Conservation (phyloP, 35 echinoderm and acorn worm genomes). For the Lytechinus pictus region DNA sequence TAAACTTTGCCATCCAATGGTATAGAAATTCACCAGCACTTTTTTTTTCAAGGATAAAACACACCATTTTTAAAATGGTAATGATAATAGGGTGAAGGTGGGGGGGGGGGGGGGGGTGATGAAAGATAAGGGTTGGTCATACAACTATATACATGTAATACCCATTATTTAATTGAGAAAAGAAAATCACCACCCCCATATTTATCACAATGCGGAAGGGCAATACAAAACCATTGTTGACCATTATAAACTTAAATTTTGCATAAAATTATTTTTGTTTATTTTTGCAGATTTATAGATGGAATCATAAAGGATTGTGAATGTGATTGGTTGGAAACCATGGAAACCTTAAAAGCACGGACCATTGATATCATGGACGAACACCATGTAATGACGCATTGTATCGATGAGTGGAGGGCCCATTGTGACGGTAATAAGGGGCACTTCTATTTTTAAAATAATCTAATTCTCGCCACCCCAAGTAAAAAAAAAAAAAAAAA, state of each 20-base stretch:
- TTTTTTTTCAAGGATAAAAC: too few species aligned
- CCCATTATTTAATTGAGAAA: too few species aligned
- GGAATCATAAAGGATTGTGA: background rate
- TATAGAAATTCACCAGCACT: too few species aligned
- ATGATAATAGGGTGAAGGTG: too few species aligned
- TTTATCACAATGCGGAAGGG: too few species aligned
- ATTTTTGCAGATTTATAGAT: background rate
- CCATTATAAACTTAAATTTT: background rate
- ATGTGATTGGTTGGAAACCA: slow-evolving; percentile 12
- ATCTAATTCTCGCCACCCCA: background rate
- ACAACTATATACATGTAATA: too few species aligned
- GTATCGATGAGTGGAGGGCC: background rate
- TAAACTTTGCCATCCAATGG: too few species aligned
- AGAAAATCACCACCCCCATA: too few species aligned
- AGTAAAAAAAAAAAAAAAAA: background rate
- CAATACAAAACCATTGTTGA: background rate
- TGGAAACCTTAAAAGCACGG: background rate
- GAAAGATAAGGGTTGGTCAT: too few species aligned
- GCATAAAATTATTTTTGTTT: background rate
- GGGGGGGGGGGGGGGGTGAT: too few species aligned
- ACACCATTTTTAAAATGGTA: too few species aligned
- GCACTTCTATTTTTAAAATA: background rate
- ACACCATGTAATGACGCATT: background rate
- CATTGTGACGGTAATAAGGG: background rate
- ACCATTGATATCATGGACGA: slow-evolving; percentile 22